phyloP scores from a whole-genome alignment of 2,888 invertebrate species.

The Entomobrya proxima region DNA sequence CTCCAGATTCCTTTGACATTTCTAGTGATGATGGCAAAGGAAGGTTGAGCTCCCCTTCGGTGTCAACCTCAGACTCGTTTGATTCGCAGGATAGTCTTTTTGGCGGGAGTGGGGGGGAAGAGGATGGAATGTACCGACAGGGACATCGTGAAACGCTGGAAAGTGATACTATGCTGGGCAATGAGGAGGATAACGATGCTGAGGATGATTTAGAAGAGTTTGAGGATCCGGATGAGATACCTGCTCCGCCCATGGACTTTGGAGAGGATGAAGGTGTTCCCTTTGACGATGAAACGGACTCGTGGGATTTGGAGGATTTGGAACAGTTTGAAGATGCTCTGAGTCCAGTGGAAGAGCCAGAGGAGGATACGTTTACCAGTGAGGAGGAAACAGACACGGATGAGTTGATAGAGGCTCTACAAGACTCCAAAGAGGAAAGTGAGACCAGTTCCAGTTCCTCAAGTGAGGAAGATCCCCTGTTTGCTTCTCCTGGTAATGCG shows the following conservation, averaged over 20 bases:
- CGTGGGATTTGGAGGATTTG: constrained; percentile 16
- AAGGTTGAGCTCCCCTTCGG: not conserved
- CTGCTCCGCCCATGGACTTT: not conserved
- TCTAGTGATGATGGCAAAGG: not conserved
- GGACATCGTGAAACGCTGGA: not conserved
- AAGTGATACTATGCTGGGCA: not conserved
- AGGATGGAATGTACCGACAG: not conserved
- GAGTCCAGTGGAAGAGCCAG: too few relatives aligned
- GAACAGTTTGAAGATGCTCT: not conserved
- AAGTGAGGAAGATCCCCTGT: too few relatives aligned
- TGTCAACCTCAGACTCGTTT: not conserved
- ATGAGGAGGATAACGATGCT: not conserved
- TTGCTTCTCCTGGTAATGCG: too few relatives aligned
- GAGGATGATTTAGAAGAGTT: not conserved
- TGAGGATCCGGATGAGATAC: not conserved
- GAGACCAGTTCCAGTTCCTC: too few relatives aligned
- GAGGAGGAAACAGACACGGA: constrained; percentile 3
- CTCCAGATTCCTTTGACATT: not conserved
- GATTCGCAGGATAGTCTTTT: not conserved
- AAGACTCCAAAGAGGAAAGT: not conserved
- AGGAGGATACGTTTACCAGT: not conserved
- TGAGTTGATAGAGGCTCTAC: not conserved
- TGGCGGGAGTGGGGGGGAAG: not conserved
- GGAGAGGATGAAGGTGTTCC: not conserved
- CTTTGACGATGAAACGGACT: constrained; percentile 21